phyloP scores from a whole-genome alignment of 2,797 vertebrate species.

The Manis javanica region DNA sequence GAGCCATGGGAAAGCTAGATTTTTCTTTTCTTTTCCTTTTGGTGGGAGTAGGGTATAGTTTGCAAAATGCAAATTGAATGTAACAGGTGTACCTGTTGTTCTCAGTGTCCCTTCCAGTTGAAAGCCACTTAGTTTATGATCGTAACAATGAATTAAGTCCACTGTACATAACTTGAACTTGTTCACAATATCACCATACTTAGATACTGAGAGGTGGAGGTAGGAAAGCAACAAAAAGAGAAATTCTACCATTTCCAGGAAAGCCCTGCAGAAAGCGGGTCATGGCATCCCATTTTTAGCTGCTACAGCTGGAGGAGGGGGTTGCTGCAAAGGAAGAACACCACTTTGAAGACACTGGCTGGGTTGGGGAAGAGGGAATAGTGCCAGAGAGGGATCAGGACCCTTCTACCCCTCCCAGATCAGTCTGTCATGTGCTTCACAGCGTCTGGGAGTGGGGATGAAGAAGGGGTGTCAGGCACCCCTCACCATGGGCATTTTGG shows the following conservation, averaged over 20 bases:
- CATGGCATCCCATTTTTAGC: conserved; percentile 45
- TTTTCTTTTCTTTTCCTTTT: conserved; percentile 44
- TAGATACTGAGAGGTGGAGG: background rate
- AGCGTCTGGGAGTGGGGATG: background rate
- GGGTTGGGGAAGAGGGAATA: background rate
- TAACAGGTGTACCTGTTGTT: background rate
- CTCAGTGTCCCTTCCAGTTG: background rate
- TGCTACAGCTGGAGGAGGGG: background rate
- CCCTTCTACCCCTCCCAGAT: background rate
- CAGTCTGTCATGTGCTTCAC: background rate
- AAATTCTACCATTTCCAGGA: conserved; percentile 55
- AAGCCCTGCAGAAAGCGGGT: background rate
- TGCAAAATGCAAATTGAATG: conserved; percentile 21
- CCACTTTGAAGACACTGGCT: accelerated
- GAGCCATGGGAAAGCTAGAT: conserved; percentile 37
- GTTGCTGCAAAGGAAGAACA: background rate
- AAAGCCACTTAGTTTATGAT: background rate
- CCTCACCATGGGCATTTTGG: background rate
- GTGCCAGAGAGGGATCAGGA: background rate
- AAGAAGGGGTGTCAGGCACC: background rate
- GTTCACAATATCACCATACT: background rate
- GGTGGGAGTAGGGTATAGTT: background rate
- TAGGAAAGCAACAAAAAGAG: conserved; percentile 41
- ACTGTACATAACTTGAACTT: background rate
- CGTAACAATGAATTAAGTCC: background rate